A percentile compares a stretch with the other conserved stretches of the same genome.
Evolutionary conservation across 2,888 invertebrate genomes (phyloP).

Genomic region (Scaptomyza tumidula): DNA sequence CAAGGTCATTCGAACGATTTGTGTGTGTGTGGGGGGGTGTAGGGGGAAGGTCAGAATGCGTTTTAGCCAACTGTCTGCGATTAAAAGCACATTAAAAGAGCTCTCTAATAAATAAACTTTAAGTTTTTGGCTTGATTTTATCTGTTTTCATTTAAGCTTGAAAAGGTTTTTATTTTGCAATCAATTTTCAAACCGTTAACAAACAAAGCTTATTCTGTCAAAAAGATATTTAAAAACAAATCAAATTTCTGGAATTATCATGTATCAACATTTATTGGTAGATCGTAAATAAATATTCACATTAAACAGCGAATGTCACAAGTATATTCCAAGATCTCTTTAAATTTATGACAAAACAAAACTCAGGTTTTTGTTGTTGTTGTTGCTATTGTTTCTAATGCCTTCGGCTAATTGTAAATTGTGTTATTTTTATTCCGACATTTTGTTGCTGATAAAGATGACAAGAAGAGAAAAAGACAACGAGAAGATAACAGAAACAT

Average conservation of each 20-base stretch:
- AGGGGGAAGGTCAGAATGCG: slow-evolving; percentile 16
- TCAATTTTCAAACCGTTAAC: slow-evolving; percentile 36
- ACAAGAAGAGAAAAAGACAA: slow-evolving; percentile 4
- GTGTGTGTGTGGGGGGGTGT: background rate
- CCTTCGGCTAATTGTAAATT: slow-evolving; percentile 32
- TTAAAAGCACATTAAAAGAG: background rate
- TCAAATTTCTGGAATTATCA: slow-evolving; percentile 23
- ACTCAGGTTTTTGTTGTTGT: slow-evolving; percentile 1
- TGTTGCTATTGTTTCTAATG: background rate
- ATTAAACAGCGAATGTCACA: slow-evolving; percentile 13
- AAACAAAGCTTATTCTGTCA: background rate
- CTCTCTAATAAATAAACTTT: background rate
- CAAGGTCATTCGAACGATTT: slow-evolving; percentile 54
- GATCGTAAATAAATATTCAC: slow-evolving; percentile 4
- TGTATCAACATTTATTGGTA: slow-evolving; percentile 2
- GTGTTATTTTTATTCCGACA: slow-evolving; percentile 37
- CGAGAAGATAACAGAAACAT: background rate
- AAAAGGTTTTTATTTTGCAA: slow-evolving; percentile 7
- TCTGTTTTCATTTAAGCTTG: slow-evolving; percentile 1
- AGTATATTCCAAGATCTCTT: slow-evolving; percentile 14
- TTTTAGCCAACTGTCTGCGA: background rate
- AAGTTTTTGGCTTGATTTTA: slow-evolving; percentile 2
- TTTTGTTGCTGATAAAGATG: slow-evolving; percentile 23
- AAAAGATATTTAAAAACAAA: background rate
- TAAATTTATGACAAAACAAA: slow-evolving; percentile 4